phyloP scores from a whole-genome alignment of 2,113 vertebrate species.

The Merops nubicus region DNA sequence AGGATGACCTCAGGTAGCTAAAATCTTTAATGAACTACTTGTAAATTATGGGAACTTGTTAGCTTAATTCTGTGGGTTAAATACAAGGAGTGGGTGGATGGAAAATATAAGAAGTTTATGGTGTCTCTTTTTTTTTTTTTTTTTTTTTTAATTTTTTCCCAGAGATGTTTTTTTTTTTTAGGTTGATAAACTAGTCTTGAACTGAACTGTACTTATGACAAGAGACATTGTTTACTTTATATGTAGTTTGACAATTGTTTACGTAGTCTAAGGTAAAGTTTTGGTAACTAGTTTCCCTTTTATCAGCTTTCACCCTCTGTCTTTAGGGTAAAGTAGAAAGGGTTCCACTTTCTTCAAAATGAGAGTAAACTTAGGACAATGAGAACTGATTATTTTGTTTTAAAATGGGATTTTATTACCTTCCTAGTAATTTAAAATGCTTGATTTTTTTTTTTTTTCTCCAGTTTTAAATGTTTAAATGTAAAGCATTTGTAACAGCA shows the following conservation, averaged over 20 bases:
- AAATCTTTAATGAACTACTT: constrained; percentile 63
- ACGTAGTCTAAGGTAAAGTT: neutral
- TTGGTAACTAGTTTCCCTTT: neutral
- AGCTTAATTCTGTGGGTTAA: constrained; percentile 61
- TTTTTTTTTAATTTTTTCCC: neutral
- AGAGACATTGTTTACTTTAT: neutral
- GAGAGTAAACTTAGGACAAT: neutral
- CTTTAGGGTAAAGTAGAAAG: neutral
- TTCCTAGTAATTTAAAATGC: neutral
- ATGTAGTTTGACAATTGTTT: neutral
- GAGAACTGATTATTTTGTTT: neutral
- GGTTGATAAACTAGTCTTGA: constrained; percentile 15
- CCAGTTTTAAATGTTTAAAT: neutral
- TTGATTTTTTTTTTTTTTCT: too few species aligned
- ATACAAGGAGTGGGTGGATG: constrained; percentile 32
- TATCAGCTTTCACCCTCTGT: neutral
- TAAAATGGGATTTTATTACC: neutral
- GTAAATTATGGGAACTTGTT: constrained; percentile 65
- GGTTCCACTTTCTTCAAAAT: neutral
- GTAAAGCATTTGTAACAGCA: neutral
- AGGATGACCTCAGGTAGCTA: constrained; percentile 55
- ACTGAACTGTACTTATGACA: neutral
- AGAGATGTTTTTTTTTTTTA: neutral
- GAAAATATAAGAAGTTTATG: constrained; percentile 13
- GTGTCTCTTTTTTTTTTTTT: neutral